Evolutionary conservation across 1,140 invertebrate genomes (phyloP), one percentile per base, ranked within the genome.

Genomic region (Magallana ariakensis): DNA sequence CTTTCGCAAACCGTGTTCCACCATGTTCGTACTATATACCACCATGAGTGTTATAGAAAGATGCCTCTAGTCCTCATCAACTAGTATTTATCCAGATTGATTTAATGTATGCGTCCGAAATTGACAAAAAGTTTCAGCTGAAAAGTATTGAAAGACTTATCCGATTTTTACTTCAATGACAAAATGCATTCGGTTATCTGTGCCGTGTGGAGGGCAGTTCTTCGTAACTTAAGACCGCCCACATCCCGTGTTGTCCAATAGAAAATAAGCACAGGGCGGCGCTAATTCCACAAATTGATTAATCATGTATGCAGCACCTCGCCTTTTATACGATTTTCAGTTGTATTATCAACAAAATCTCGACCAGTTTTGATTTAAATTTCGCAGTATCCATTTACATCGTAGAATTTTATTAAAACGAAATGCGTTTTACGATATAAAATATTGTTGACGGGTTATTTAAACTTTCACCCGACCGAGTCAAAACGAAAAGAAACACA

Each of bases 1-100:
- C 33, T 86, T 86, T 82, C 60, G 57, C 10, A 80, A 33, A 86
- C 75, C 19, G 8, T 80, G 53, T 19, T 82, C 85, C 22, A 75
- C 66, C 66, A 75, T 75, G 6, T 75, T 26, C 26, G 66, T 75
- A 46, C 3, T 5, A 46, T 46, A 5, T 4, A 46, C 33, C 66
- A 75, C 66, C 66, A 75, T 75, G 8, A 10, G 66, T 75, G 22
- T 13, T 26, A 13, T 75, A 26, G 66, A 75, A 75, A 33, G 9
- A 33, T 75, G 10, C 11, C 22, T 13, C 8, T 2, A 26, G 22
- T 75, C 66, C 66, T 75, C 66, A 75, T 75, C 66, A 22, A 75
- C 66, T 26, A 26, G 66, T 26, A 75, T 75, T 75, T 75, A 75
- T 75, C 22, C 66, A 26, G 66, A 26, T 75, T 75, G 19, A 75